Base-by-base conservation (phyloP, 2,888 invertebrate genomes). In the Metacarcinus magister region DNA sequence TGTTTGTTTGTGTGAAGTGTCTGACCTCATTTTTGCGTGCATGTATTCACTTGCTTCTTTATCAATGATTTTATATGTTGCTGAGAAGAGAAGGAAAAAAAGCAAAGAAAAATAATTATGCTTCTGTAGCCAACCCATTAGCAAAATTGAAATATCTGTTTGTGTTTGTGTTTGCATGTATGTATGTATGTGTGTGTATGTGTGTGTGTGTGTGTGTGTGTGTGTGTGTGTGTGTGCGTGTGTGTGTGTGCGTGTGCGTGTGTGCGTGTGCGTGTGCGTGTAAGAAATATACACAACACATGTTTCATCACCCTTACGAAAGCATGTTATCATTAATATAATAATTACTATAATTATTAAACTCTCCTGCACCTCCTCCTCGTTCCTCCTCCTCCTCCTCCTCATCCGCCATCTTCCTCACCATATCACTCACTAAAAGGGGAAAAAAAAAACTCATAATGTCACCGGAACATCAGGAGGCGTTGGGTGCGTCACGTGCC, bases 121-220 rank as follows among this genome's bases (percentile, higher is more conserved):
- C 67, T n/a, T 67, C n/a, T 67, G 67, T 67, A n/a, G n/a, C 2
- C 67, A 23, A 67, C 67, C 67, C 67, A 67, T 67, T 67, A 67
- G 67, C 67, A 67, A 67, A 67, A 67, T 67, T 67, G 67, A 67
- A 67, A 67, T 67, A 67, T 23, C 67, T n/a, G 67, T 67, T 67
- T 67, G 67, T 67, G 67, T 23, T 67, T 67, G n/a, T 67, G 67
- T n/a, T 4, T n/a, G 67, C n/a, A 23, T 67, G 23, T 67, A 23
- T 67, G 67, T 67, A 23, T 67, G 67, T 67, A 23, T 67, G 67
- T 67, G 23, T 67, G 67, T 67, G 67, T 67, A 23, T 67, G 67
- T 67, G 67, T 67, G n/a, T 67, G n/a, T 67, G 67, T n/a, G n/a
- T 67, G n/a, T 67, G 67, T 67, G 67, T 67, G 67, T 67, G 67